Evolutionary conservation across 2,113 vertebrate species (phyloP).

Genomic region (Hippocampus barbouri): DNA sequence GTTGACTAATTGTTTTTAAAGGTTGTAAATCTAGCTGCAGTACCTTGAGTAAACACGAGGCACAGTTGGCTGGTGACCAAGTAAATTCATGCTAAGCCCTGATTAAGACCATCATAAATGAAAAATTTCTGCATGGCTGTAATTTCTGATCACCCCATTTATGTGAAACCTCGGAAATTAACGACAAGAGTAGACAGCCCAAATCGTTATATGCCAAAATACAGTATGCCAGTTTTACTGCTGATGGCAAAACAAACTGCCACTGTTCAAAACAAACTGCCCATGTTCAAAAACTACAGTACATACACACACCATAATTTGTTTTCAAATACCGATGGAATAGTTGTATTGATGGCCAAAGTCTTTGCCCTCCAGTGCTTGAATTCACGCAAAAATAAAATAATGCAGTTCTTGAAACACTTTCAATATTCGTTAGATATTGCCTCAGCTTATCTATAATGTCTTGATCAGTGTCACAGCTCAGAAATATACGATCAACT

Average conservation of each 20-base stretch:
- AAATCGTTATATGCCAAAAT: background rate
- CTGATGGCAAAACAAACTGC: conserved; percentile 38
- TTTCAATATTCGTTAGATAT: background rate
- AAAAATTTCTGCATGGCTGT: conserved; percentile 36
- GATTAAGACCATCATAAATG: background rate
- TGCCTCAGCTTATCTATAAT: background rate
- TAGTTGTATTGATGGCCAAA: background rate
- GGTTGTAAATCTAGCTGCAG: no score
- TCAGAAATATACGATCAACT: conserved; percentile 11
- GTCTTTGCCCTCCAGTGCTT: background rate
- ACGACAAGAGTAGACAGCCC: background rate
- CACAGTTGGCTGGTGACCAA: no score
- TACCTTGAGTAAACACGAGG: no score
- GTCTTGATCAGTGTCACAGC: conserved; percentile 10
- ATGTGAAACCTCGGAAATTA: background rate
- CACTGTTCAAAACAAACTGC: background rate
- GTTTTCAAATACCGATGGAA: background rate
- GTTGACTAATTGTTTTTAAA: no score
- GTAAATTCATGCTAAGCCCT: no score
- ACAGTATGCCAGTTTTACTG: background rate
- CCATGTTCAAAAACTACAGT: background rate
- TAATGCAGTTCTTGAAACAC: background rate
- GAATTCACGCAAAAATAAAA: background rate
- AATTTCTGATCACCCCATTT: no score
- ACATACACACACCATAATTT: background rate